These are phyloP conservation scores for Enteromius treurensis DNA, from an alignment of 2,797 vertebrate species.

Conservation along the genomic window DNA sequence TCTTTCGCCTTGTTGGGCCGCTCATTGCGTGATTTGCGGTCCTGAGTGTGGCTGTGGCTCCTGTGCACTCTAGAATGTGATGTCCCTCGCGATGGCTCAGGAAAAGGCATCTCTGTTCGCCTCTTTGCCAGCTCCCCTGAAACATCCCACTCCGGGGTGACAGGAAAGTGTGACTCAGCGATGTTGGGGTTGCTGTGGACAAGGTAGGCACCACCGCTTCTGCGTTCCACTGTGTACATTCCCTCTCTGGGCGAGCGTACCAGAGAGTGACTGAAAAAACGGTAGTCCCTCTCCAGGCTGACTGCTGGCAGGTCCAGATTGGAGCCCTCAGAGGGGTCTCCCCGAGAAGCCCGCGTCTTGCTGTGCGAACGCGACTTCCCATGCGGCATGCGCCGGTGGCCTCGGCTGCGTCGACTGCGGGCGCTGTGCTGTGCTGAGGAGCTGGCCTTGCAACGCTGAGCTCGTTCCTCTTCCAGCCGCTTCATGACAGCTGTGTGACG, in stretches of 20 bases:
- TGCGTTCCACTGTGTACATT: slow-evolving; percentile 94
- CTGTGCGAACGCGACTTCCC: slow-evolving; percentile 98
- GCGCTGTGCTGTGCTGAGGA: slow-evolving; percentile 95
- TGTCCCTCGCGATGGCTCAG: slow-evolving; percentile 95
- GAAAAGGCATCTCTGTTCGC: slow-evolving; percentile 98
- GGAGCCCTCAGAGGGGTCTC: slow-evolving; percentile 93
- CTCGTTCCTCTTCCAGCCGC: slow-evolving; percentile 96
- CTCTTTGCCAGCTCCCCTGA: slow-evolving; percentile 97
- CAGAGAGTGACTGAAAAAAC: slow-evolving; percentile 92
- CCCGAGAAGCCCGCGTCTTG: slow-evolving; percentile 92
- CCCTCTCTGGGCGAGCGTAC: slow-evolving; percentile 93
- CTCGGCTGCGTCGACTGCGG: slow-evolving; percentile 91
- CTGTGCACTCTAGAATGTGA: slow-evolving; percentile 97
- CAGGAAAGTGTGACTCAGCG: slow-evolving; percentile 94
- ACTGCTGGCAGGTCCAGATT: slow-evolving; percentile 87
- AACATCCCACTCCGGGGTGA: slow-evolving; percentile 98
- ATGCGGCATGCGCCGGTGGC: slow-evolving; percentile 89
- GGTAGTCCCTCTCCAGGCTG: slow-evolving; percentile 89
- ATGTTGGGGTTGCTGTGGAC: slow-evolving; percentile 94
- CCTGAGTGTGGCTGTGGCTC: slow-evolving; percentile 99
- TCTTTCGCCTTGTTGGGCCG: slow-evolving; percentile 96
- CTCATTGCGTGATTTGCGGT: slow-evolving; percentile 95
- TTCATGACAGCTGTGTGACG: slow-evolving; percentile 99
- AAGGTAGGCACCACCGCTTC: slow-evolving; percentile 85
- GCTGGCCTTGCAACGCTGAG: slow-evolving; percentile 91